Conservation (phyloP, 2,113 vertebrate genomes). For the Mormoops blainvillei region DNA sequence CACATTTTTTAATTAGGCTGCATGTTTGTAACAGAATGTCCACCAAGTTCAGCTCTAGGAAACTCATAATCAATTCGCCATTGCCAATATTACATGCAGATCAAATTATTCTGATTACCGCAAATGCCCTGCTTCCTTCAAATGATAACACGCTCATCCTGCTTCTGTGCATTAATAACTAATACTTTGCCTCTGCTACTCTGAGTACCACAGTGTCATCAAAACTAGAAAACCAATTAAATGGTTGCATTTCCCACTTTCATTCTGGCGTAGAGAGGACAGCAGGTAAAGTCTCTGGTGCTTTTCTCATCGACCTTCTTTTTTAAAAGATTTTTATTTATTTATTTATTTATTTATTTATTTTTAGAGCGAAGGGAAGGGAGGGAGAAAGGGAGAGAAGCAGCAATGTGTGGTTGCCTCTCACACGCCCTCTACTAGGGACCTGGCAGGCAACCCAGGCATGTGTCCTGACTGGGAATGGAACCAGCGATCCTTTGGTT, state of each 20-base stretch:
- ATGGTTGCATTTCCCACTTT: neutral
- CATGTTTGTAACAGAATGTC: neutral
- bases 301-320: neutral
- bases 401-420: no score
- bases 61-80: neutral
- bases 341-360: no score
- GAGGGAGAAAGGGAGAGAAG: no score
- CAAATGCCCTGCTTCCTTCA: neutral
- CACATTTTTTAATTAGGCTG: neutral
- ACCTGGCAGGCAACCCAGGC: no score
- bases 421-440: no score
- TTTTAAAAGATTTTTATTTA: no score
- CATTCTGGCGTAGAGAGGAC: neutral
- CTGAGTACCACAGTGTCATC: neutral
- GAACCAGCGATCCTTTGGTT: no score
- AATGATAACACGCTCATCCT: neutral
- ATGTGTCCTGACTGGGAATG: no score
- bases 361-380: no score
- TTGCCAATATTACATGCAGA: neutral
- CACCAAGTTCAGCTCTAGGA: neutral
- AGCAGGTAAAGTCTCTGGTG: neutral
- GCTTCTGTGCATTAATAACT: neutral
- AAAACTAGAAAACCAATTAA: neutral
- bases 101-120: slow-evolving; percentile 19
- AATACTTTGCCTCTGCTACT: neutral